phyloP scores from a whole-genome alignment of 2,888 invertebrate genomes.

The Apamea epomidion region DNA sequence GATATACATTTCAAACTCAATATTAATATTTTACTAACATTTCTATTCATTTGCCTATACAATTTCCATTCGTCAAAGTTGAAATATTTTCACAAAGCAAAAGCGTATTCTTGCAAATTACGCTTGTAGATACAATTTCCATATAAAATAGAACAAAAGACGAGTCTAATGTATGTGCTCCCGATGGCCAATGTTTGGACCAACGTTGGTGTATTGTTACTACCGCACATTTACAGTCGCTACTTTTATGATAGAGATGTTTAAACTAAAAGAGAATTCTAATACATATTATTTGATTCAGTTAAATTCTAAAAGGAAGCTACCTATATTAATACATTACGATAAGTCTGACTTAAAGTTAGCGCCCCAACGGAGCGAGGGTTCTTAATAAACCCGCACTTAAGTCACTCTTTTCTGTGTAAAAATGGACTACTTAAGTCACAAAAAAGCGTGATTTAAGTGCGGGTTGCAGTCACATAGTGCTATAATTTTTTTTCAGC shows the following conservation, averaged over 20 bases:
- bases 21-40: slow-evolving; percentile 41
- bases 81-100: slow-evolving; percentile 52
- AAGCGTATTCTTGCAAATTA: slow-evolving; percentile 52
- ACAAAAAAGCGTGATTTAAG: too few relatives aligned
- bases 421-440: too few relatives aligned
- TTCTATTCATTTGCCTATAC: slow-evolving; percentile 33
- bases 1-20: slow-evolving; percentile 16
- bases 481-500: background rate
- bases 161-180: slow-evolving; percentile 36
- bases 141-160: slow-evolving; percentile 55
- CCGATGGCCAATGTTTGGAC: slow-evolving; percentile 25
- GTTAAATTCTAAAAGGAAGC: background rate
- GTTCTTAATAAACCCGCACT: too few relatives aligned
- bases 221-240: background rate
- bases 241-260: background rate
- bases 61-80: slow-evolving; percentile 57
- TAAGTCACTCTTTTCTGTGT: too few relatives aligned
- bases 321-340: too few relatives aligned
- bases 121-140: slow-evolving; percentile 55
- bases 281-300: background rate
- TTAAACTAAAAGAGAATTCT: background rate
- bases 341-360: too few relatives aligned
- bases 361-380: too few relatives aligned
- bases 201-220: slow-evolving; percentile 31
- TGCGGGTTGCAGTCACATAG: too few relatives aligned